These are phyloP conservation scores for Hirtodrosophila histrioides DNA, from an alignment of 2,888 invertebrate species.

Conservation along the genomic window DNA sequence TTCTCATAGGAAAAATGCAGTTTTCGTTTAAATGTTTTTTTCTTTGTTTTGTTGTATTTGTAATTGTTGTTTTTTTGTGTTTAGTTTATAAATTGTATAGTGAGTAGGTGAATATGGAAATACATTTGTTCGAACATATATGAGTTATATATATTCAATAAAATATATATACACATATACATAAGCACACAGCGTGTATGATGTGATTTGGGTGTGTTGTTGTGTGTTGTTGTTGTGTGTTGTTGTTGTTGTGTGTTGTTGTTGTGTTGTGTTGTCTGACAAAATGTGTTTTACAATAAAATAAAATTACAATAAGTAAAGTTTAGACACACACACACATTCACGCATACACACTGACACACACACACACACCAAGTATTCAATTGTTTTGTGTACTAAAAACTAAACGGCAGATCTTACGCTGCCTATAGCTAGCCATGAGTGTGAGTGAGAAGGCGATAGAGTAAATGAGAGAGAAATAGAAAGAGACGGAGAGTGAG, in stretches of 20 bases:
- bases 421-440: conserved; percentile 77
- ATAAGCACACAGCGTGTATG: conserved; percentile 24
- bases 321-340: conserved; percentile 4
- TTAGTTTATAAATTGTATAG: conserved; percentile 43
- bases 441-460: conserved; percentile 39
- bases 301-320: conserved; percentile 15
- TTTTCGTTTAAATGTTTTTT: conserved; percentile 20
- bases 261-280: conserved; percentile 11
- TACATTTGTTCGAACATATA: conserved; percentile 29
- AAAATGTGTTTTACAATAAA: conserved; percentile 13
- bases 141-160: conserved; percentile 49
- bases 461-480: no score
- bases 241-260: conserved; percentile 1
- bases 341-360: conserved; percentile 2
- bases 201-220: conserved; percentile 6
- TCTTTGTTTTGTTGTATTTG: conserved; percentile 36
- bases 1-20: background rate
- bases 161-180: conserved; percentile 50
- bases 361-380: conserved; percentile 45
- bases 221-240: conserved; percentile 5
- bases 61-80: conserved; percentile 36
- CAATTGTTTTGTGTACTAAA: conserved; percentile 65
- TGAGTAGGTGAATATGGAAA: conserved; percentile 37
- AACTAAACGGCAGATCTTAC: conserved; percentile 71
- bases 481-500: background rate